Conservation (phyloP, 2,797 vertebrate species). For the Pteronotus mesoamericanus region DNA sequence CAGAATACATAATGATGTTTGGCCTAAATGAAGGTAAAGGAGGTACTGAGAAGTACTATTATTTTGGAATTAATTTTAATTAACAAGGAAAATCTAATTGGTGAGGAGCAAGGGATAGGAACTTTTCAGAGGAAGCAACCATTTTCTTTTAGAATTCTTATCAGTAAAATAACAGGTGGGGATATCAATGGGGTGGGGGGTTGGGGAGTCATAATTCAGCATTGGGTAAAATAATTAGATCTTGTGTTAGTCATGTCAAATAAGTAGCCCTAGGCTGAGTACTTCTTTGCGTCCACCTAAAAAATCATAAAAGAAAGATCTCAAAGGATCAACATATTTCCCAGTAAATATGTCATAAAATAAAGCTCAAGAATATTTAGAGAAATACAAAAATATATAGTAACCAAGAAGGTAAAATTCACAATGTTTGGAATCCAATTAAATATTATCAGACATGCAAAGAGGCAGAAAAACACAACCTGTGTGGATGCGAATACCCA, state of each 20-base stretch:
- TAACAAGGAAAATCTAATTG: background rate
- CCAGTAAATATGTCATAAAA: background rate
- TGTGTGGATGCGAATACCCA: background rate
- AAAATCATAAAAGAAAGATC: background rate
- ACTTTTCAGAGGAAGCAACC: background rate
- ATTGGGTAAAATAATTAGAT: background rate
- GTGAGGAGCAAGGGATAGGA: background rate
- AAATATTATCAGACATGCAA: background rate
- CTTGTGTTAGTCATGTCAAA: background rate
- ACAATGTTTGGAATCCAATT: background rate
- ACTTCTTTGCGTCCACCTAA: background rate
- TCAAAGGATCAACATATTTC: background rate
- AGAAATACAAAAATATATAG: background rate
- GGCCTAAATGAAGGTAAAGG: background rate
- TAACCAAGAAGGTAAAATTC: background rate
- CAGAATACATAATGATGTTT: background rate
- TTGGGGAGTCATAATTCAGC: background rate
- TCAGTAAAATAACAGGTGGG: background rate
- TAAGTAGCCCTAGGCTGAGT: background rate
- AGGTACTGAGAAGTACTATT: background rate
- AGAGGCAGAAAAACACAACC: background rate
- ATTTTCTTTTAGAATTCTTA: background rate
- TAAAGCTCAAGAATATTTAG: background rate
- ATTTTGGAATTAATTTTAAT: background rate
- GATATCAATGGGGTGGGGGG: background rate